Evolutionary conservation across 2,888 invertebrate genomes (phyloP), one percentile per base, ranked within the genome.

Genomic region (Brenthis hecate): DNA sequence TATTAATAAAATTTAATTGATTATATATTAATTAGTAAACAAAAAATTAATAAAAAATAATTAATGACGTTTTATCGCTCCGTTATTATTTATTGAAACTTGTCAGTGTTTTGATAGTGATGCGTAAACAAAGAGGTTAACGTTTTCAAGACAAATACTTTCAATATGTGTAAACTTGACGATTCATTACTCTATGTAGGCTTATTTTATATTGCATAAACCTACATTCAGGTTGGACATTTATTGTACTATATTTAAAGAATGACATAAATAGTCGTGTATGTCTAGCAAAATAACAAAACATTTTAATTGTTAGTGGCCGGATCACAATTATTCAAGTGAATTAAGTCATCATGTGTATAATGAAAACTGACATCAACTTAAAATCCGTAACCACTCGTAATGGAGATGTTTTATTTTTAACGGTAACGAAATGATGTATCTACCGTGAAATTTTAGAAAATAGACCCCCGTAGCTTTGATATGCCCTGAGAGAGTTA

Each of bases 381-480:
- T 69, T 69, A 67, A 70, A 77, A 72, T 72, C 65, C 74, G 73
- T 69, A 76, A 76, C 77, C 79, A 78, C 80, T 80, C 75, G 64
- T 73, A 88, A 92, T 92, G 86, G 89, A 91, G 90, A 88, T 81
- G 84, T 91, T 81, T 80, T 79, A 86, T 86, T 89, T 89, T 88
- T 85, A 87, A 88, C 85, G 83, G 85, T 77, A 80, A 76, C 72
- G 72, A 77, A 71, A 85, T 91, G 89, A 91, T 87, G 85, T 83
- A 90, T 87, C 78, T 82, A 89, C 89, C 92, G 91, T 92, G 92
- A 92, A 92, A 92, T 92, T 91, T 89, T 85, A 80, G 82, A 89
- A 91, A 89, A 90, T 86, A 87, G 78, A 77, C 82, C 81, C 81
- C 80, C 81, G 79, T 84, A 80, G 80, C 81, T 84, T 82, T 77